Evolutionary conservation across 2,888 invertebrate genomes (phyloP).

Genomic region (Noctua pronuba): DNA sequence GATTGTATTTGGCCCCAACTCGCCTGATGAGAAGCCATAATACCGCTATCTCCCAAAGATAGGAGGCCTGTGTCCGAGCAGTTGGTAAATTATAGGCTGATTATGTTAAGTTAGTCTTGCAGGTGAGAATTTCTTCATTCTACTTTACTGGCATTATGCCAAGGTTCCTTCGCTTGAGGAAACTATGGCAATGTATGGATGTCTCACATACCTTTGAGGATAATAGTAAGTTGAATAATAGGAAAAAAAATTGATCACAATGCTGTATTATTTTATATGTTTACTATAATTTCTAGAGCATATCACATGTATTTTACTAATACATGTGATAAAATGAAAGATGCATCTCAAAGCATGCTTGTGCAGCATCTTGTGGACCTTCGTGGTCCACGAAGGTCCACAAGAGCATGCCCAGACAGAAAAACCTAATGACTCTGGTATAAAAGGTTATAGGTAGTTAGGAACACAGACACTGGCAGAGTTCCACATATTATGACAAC

Average conservation of each 20-base stretch:
- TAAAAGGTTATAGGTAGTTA: not conserved
- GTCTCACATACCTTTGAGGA: not conserved
- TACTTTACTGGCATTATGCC: constrained; percentile 23
- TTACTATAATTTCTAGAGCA: not conserved
- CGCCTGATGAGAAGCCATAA: not conserved
- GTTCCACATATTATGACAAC: not conserved
- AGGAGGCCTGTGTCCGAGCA: not conserved
- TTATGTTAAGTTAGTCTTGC: constrained; percentile 20
- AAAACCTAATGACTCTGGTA: not conserved
- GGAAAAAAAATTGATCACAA: not conserved
- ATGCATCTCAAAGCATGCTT: too few species aligned
- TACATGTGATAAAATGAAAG: too few species aligned
- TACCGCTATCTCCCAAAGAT: not conserved
- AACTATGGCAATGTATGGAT: constrained; percentile 6
- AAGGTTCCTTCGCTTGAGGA: constrained; percentile 16
- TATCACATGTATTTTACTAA: not conserved
- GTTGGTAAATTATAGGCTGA: not conserved
- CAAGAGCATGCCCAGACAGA: not conserved
- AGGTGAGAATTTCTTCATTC: constrained; percentile 42
- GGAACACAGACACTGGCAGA: not conserved
- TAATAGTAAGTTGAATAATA: not conserved
- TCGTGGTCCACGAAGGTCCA: too few species aligned
- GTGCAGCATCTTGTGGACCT: too few species aligned
- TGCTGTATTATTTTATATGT: not conserved
- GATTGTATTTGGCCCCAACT: not conserved